Evolutionary conservation across 2,113 vertebrate genomes (phyloP).

Genomic region (Callipepla squamata): DNA sequence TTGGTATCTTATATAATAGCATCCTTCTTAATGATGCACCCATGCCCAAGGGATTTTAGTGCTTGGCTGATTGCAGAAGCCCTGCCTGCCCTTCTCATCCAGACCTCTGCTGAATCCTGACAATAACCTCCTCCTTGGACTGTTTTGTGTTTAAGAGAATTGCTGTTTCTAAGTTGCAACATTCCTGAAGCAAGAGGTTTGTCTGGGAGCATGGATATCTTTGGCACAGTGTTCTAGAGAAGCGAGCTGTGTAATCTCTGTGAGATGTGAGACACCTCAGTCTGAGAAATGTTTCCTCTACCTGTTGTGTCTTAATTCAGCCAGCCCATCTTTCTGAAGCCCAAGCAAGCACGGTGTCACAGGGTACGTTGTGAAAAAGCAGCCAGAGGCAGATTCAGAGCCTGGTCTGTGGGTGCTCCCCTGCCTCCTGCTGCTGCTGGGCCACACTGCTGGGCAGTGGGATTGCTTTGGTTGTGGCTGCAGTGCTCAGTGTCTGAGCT

Average conservation of each 20-base stretch:
- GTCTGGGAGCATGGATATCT: neutral
- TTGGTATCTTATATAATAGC: neutral
- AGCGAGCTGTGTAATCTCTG: neutral
- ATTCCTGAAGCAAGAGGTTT: neutral
- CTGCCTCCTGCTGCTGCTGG: neutral
- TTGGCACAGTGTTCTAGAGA: neutral
- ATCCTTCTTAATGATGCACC: rapidly evolving
- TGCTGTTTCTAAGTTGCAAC: neutral
- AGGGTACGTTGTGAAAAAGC: neutral
- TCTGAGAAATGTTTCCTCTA: neutral
- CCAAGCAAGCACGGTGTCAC: neutral
- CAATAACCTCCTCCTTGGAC: neutral
- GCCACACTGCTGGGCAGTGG: neutral
- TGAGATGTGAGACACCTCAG: neutral
- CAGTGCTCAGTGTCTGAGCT: neutral
- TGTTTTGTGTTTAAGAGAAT: neutral
- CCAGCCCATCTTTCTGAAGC: neutral
- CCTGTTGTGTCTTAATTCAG: neutral
- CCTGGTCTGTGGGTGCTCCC: neutral
- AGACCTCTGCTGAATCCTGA: neutral
- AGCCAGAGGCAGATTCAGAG: neutral
- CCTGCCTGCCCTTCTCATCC: neutral
- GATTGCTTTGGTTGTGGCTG: neutral
- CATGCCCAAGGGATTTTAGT: neutral
- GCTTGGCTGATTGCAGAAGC: neutral